A percentile compares a stretch with the other conserved stretches of the same genome.
Conservation (phyloP, 2,797 vertebrate species). For the Xiphophorus birchmanni region DNA sequence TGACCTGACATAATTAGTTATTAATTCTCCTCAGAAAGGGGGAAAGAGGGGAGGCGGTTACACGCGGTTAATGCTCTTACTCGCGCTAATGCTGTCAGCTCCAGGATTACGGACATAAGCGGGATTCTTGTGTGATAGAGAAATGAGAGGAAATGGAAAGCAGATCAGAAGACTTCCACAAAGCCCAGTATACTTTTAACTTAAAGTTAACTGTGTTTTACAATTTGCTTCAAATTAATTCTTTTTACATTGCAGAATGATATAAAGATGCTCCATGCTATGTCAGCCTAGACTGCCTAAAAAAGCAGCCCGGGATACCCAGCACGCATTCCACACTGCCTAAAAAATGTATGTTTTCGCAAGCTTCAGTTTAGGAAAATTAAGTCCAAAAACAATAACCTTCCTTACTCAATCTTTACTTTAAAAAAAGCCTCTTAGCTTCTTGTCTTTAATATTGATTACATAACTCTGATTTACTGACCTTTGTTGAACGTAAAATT, state of each 20-base stretch:
- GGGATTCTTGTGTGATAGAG: conserved; percentile 5
- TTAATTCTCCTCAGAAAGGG: conserved; percentile 91
- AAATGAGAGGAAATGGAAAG: conserved; percentile 20
- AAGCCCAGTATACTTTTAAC: neutral
- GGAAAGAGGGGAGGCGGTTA: conserved; percentile 29
- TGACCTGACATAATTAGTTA: conserved; percentile 99
- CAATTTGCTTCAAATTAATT: neutral
- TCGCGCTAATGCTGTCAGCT: conserved; percentile 42
- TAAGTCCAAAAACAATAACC: neutral
- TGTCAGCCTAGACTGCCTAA: neutral
- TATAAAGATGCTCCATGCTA: neutral
- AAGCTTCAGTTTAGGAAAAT: neutral
- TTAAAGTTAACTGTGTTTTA: neutral
- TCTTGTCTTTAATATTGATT: neutral
- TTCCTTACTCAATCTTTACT: neutral
- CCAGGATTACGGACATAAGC: conserved; percentile 34
- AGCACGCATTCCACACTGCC: neutral
- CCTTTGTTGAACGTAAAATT: neutral
- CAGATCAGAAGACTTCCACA: neutral
- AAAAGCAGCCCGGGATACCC: neutral
- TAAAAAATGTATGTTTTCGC: neutral
- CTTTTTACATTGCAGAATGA: neutral
- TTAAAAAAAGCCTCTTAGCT: neutral
- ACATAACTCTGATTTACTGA: neutral
- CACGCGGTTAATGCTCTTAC: conserved; percentile 51